Evolutionary conservation across 2,888 invertebrate genomes (phyloP), one percentile per base, ranked within the genome.

Genomic region (Tethea ocularis): DNA sequence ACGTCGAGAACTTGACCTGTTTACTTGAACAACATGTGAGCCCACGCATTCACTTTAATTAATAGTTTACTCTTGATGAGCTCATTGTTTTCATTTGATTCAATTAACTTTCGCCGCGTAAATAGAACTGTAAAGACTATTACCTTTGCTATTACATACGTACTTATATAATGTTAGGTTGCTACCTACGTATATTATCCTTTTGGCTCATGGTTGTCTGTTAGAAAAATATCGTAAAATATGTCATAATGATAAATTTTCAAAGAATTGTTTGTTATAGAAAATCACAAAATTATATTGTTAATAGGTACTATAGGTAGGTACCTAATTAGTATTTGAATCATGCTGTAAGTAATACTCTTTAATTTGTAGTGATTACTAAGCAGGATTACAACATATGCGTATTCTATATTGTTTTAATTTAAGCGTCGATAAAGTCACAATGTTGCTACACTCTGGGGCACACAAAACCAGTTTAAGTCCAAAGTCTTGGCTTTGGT

Each of bases 381-480:
- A 33, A 33, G 33, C 15, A 36, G 15, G 8, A 8, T 36, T 4
- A 17, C 17, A 41, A 17, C 17, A 10, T 6, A 38, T n/a, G 41
- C 10, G 20, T 0, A n/a, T 3, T 8, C 24, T 26, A 52, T n/a
- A 24, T 23, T n/a, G 8, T 54, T 54, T 13, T 20, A 54, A 29
- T 17, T 29, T 53, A 53, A 17, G 29, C 26, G 17, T 10, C 17
- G 29, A 29, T 17, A 58, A 51, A 59, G 54, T 64, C 75, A 78
- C 75, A 78, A 77, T 76, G 75, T 77, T 68, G 70, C 70, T 74
- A 73, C 71, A 64, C 58, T 68, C 71, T 73, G 66, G 66, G 67
- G 64, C 67, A 80, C 20, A 33, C 67, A 61, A 75, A 89, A 89
- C 90, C 88, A 76, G 89, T 90, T 89, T 82, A 76, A 76, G 82